Evolutionary conservation across 2,113 vertebrate genomes (phyloP).

Genomic region (Reinhardtius hippoglossoides): DNA sequence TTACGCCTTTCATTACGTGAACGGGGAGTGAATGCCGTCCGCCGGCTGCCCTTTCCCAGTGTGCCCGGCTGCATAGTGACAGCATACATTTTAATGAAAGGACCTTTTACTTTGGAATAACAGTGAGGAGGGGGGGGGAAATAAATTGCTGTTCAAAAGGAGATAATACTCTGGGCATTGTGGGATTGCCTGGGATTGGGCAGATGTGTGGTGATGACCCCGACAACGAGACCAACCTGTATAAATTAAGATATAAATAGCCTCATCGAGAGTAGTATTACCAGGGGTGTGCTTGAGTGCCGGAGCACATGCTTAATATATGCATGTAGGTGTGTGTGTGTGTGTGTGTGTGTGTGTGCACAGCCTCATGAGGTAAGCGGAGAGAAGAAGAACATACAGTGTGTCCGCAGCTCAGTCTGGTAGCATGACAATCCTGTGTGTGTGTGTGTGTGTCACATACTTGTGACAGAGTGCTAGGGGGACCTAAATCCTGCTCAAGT

Average conservation of each 20-base stretch:
- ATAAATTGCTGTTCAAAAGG: conserved; percentile 94
- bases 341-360: conserved; percentile 45
- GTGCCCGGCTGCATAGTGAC: conserved; percentile 82
- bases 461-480: conserved; percentile 69
- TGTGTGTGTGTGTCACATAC: conserved; percentile 44
- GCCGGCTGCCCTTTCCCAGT: conserved; percentile 67
- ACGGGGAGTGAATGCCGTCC: conserved; percentile 79
- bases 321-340: conserved; percentile 61
- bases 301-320: conserved; percentile 68
- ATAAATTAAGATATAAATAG: conserved; percentile 86
- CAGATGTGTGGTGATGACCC: conserved; percentile 75
- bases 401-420: conserved; percentile 62
- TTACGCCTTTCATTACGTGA: conserved; percentile 66
- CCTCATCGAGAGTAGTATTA: conserved; percentile 77
- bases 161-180: conserved; percentile 92
- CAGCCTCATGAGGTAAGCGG: conserved; percentile 30
- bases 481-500: conserved; percentile 97
- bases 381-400: conserved; percentile 54
- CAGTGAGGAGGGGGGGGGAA: conserved; percentile 63
- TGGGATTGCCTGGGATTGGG: conserved; percentile 91
- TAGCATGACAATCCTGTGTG: conserved; percentile 39
- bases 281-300: conserved; percentile 75
- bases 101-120: conserved; percentile 88
- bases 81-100: conserved; percentile 98
- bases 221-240: conserved; percentile 76